Conservation (phyloP, 1,140 invertebrate genomes). For the Platyscapa corneri region DNA sequence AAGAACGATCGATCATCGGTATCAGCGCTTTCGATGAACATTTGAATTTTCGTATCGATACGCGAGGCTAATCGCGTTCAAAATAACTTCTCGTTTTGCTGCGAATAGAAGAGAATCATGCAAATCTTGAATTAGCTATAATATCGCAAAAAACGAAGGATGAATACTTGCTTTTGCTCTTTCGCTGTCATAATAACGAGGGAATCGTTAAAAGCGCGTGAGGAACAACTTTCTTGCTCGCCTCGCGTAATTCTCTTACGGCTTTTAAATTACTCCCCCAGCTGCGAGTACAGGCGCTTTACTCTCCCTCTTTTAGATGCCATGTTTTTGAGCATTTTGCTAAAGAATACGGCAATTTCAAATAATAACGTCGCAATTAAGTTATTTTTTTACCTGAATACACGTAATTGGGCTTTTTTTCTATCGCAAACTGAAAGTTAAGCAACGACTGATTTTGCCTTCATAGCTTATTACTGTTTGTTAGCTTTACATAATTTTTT, state of each 20-base stretch:
- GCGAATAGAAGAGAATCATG: neutral
- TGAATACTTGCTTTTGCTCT: neutral
- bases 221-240: slow-evolving; percentile 15
- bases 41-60: neutral
- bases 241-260: slow-evolving; percentile 11
- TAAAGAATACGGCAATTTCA: neutral
- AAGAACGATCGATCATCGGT: neutral
- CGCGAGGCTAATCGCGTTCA: neutral
- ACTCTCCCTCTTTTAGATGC: neutral
- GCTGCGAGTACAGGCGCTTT: neutral
- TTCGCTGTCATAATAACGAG: slow-evolving; percentile 5
- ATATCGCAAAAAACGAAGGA: neutral
- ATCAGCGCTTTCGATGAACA: neutral
- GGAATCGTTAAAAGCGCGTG: neutral
- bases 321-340: slow-evolving; percentile 4
- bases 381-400: too few species aligned
- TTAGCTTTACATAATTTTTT: too few species aligned
- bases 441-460: too few species aligned
- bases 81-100: neutral
- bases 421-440: neutral
- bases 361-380: slow-evolving; percentile 29
- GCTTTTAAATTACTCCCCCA: slow-evolving; percentile 29
- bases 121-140: neutral
- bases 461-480: too few species aligned
- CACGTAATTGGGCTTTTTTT: neutral